Evolutionary conservation across 2,888 invertebrate species (phyloP), one percentile per base, ranked within the genome.

Genomic region (Leptopilina myrica): DNA sequence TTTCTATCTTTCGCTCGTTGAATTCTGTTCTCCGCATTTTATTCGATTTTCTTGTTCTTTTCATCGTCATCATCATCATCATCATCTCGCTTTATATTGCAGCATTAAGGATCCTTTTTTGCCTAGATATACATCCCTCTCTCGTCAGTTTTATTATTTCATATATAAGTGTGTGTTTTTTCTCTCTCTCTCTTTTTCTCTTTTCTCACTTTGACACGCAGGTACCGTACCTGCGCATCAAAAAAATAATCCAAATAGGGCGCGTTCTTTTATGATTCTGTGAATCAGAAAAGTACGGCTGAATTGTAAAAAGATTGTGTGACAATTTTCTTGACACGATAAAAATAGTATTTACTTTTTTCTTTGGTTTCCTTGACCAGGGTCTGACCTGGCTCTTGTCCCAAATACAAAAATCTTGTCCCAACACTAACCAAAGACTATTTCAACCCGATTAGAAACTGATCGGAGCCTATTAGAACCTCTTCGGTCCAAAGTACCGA

Each of bases 71-170:
- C 43, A 43, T 43, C 43, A 43, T 43, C 43, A 43, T 43, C 43
- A 43, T 43, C 43, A 15, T 67, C 49, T 43, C 12, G 62, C 49
- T 64, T 66, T 40, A 56, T 59, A 43, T 73, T 73, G 5, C 49
- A 49, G 49, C 9, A 49, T 49, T 49, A 49, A 33, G 49, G 12
- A 11, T 4, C 49, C 49, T 49, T 11, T 64, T 20, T 46, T 69
- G 20, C 62, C 6, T 75, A 33, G 33, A 33, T 33, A 33, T 33
- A 12, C 75, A 73, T 49, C 64, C 43, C 76, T 65, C 67, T 62
- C 43, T 49, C 73, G 73, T 76, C 65, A 67, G 84, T 82, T 84
- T 83, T 84, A 84, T 85, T 84, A 84, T 84, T 84, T 82, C 80
- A 82, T 84, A 20, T 20, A 85, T 85, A 81, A 84, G 80, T 81